Evolutionary conservation across 2,797 vertebrate genomes (phyloP).

Genomic region (Delichon dasypus): DNA sequence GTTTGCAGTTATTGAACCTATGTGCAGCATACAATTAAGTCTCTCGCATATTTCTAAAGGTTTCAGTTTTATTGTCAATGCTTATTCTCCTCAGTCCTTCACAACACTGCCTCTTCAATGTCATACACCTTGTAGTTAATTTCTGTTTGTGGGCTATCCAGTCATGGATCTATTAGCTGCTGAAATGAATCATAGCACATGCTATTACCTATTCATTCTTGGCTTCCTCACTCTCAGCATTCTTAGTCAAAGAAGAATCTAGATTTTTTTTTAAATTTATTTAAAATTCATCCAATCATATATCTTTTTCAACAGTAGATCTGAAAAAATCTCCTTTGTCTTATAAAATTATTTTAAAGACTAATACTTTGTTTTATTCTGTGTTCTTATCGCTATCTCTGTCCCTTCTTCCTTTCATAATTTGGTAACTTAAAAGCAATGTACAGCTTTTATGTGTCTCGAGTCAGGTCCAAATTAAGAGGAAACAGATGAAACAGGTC

Average conservation of each 20-base stretch:
- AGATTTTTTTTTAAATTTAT: accelerated
- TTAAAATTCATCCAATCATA: background rate
- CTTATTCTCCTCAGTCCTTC: background rate
- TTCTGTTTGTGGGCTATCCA: background rate
- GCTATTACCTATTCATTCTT: background rate
- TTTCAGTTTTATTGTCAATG: background rate
- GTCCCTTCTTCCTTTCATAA: background rate
- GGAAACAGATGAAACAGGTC: background rate
- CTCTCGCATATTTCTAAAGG: background rate
- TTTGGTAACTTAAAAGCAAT: background rate
- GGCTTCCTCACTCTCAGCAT: background rate
- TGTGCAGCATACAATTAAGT: background rate
- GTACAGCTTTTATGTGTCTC: background rate
- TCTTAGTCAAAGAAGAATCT: background rate
- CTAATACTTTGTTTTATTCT: background rate
- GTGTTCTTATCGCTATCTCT: background rate
- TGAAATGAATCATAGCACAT: background rate
- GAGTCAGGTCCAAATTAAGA: background rate
- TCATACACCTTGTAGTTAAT: background rate
- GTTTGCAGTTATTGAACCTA: background rate
- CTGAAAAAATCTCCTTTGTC: background rate
- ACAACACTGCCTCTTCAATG: background rate
- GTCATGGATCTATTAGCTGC: background rate
- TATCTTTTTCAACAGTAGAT: background rate
- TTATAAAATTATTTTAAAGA: background rate